A percentile compares a stretch with the other conserved stretches of the same genome.
phyloP scores from a whole-genome alignment of 1,140 invertebrate species.

The Mamestra configurata region DNA sequence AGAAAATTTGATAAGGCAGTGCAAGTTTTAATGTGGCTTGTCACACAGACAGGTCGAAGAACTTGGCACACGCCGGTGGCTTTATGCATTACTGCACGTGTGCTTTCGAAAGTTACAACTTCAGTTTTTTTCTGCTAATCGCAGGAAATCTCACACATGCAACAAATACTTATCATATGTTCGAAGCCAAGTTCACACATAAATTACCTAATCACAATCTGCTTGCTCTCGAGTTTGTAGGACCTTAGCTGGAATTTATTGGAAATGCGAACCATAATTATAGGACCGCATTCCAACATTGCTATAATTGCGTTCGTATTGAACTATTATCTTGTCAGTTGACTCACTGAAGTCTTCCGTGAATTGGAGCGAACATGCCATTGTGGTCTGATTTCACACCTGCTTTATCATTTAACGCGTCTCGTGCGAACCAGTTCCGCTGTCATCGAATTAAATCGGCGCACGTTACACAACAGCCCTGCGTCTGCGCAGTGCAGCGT shows the following conservation, averaged over 20 bases:
- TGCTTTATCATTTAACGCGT: constrained; percentile 37
- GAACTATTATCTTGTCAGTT: constrained; percentile 27
- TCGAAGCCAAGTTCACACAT: constrained; percentile 31
- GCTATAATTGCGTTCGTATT: constrained; percentile 1
- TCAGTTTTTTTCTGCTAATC: constrained; percentile 27
- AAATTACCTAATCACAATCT: constrained; percentile 17
- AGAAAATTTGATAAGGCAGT: neutral
- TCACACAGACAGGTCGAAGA: neutral
- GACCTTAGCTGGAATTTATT: neutral
- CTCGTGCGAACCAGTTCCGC: constrained; percentile 57
- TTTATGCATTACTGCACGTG: neutral
- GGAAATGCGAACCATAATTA: constrained; percentile 4
- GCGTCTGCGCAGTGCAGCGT: constrained; percentile 47
- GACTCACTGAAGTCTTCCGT: neutral
- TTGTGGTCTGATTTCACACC: constrained; percentile 5
- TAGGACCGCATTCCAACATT: constrained; percentile 2
- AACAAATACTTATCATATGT: constrained; percentile 2
- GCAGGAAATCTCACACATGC: constrained; percentile 21
- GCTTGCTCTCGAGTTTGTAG: neutral
- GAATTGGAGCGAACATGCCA: constrained; percentile 28
- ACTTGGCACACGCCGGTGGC: neutral
- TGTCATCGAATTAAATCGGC: constrained; percentile 61
- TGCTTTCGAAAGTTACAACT: constrained; percentile 6
- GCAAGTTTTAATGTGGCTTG: neutral
- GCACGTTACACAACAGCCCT: constrained; percentile 62